Conservation (phyloP, 2,888 invertebrate species). For the Patella pellucida region DNA sequence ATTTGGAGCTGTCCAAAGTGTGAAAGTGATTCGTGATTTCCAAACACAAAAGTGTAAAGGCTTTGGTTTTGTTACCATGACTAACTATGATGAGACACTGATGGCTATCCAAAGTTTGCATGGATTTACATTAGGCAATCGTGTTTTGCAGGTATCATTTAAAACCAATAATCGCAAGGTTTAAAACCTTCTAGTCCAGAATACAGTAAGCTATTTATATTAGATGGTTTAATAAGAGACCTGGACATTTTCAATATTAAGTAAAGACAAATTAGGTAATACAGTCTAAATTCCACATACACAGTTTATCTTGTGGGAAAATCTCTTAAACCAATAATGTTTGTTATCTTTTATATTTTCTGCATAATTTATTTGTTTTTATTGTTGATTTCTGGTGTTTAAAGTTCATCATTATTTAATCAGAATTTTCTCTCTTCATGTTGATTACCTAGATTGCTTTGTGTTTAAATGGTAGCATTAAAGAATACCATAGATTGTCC, state of each 20-base stretch:
- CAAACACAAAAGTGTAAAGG: constrained; percentile 98
- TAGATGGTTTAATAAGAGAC: background rate
- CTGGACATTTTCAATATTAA: background rate
- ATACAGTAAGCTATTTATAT: background rate
- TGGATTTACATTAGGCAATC: constrained; percentile 94
- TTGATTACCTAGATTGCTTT: background rate
- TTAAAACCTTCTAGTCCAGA: constrained; percentile 69
- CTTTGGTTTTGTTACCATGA: constrained; percentile 98
- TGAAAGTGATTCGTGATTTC: constrained; percentile 95
- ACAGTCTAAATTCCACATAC: too few species aligned
- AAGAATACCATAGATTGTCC: background rate
- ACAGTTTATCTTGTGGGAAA: background rate
- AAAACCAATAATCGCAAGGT: constrained; percentile 79
- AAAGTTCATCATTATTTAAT: constrained; percentile 11
- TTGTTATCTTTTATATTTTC: background rate
- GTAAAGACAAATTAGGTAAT: background rate
- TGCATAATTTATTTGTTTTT: constrained; percentile 12
- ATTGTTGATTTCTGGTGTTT: constrained; percentile 7
- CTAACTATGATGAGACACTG: constrained; percentile 96
- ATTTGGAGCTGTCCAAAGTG: constrained; percentile 96
- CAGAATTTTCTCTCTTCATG: constrained; percentile 5
- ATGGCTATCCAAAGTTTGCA: constrained; percentile 96
- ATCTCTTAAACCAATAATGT: constrained; percentile 3
- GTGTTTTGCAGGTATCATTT: constrained; percentile 97
- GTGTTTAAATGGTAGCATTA: background rate